Conservation (phyloP, 2,797 vertebrate genomes). For the Buceros bicornis region DNA sequence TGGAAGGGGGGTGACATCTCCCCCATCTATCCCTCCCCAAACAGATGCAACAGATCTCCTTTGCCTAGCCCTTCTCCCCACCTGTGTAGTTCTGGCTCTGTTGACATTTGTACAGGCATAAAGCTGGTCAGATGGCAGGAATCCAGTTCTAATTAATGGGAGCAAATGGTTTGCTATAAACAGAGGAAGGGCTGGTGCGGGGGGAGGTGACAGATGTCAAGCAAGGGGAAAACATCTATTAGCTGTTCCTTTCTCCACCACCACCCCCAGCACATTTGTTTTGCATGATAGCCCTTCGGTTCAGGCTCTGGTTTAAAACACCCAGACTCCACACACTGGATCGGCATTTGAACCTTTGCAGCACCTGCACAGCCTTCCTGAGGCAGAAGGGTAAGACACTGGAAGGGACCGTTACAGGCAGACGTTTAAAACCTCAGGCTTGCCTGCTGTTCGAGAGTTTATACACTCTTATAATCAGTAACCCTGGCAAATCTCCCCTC, state of each 20-base stretch:
- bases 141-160: conserved; percentile 43
- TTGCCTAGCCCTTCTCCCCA: neutral
- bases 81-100: neutral
- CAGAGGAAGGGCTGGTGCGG: conserved; percentile 35
- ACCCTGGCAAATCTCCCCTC: neutral
- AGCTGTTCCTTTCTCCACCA: conserved; percentile 1
- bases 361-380: neutral
- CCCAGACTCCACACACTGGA: accelerated
- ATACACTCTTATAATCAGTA: neutral
- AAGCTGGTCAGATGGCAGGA: conserved; percentile 48
- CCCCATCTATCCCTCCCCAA: neutral
- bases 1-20: neutral
- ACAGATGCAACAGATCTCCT: neutral
- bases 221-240: conserved; percentile 57
- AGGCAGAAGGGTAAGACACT: neutral
- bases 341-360: neutral
- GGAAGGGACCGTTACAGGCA: neutral
- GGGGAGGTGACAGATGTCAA: conserved; percentile 58
- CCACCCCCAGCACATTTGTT: neutral
- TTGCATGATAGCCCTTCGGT: neutral
- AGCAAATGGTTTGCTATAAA: conserved; percentile 61
- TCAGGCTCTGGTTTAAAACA: neutral
- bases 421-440: neutral
- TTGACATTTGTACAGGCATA: neutral
- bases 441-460: neutral